Base-by-base conservation (phyloP, 64 coral and sea anemone species). In the Anthopleura sola region DNA sequence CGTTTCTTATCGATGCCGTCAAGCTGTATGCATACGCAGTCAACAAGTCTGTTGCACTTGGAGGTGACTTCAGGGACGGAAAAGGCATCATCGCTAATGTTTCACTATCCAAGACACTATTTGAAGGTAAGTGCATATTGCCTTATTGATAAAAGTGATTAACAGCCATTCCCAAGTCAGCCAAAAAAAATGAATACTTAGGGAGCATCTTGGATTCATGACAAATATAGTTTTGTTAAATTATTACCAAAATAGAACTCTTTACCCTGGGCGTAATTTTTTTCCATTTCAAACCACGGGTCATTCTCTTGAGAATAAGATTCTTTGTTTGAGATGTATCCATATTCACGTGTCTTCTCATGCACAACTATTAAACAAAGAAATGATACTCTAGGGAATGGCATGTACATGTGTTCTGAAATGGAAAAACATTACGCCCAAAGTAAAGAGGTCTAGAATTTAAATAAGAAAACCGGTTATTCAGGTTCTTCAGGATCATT, bases 1-100 rank as follows among this genome's bases (percentile, higher is more conserved):
- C 93, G 0, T 95, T 91, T 84, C 87, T 95, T 81, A 75, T 86
- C 48, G 90, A 95, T 44, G 93, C 93, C 33, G 88, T 95, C 31
- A 21, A 44, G 33, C 57, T 95, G 49, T 95, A 95, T 33, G 90
- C 93, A 16, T 20, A 69, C 18, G 93, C 86, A 36, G 64, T 95
- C 12, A 95, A 95, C 46, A 56, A 85, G 68, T 85, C 93, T 5
- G 18, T 95, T 1, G 55, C 38, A 32, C 58, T 54, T 23, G 90
- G 90, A 17, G 82, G 90, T 9, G 85, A 81, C 38, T 87, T 86
- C 44, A 60, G 29, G 23, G 83, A 95, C 55, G 93, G 93, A n/a
- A 21, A 23, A 77, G 62, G 39, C 55, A 77, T 95, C 60, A 82
- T 92, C 9, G 14, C 56, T 3, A 76, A 85, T 49, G 24, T 95